Evolutionary conservation across 35 echinoderm and acorn worm genomes (phyloP), one percentile per base, ranked within the genome.

Genomic region (Hemicentrotus pulcherrimus): DNA sequence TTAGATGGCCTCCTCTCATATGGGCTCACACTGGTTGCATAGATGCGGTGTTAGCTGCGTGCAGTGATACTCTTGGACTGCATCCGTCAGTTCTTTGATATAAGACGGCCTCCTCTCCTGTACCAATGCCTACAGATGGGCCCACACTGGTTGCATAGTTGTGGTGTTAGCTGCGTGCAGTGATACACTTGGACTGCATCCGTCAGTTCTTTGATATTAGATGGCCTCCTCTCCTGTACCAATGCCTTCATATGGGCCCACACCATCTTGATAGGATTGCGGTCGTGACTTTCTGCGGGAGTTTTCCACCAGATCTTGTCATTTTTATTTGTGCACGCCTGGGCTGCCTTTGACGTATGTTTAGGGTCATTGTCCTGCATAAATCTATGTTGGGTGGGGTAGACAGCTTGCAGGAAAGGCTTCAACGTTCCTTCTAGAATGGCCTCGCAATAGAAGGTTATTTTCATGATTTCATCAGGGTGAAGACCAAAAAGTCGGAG

Each of bases 221-320:
- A 35, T 2, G 22, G 88, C 16, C 16, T 31, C 32, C 32, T 15
- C 15, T 28, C 12, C 32, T 90, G 2, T 31, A 94, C 46, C 46
- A 2, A 60, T 14, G 22, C 45, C 47, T 94, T 94, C 92, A 94
- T 19, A 16, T 47, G 46, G 46, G 10, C 47, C 92, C 92, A 94
- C 15, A 94, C 46, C 46, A 50, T 94, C 47, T 94, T 47, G 47
- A 94, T 94, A 1, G 2, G 92, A 32, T 94, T 94, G 46, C 4
- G 46, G 32, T 94, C 92, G 2, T 3, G 92, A 19, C 31, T 47
- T 55, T 94, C 92, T 94, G 92, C 14, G 12, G 92, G 92, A 46
- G 92, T 9, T 46, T 94, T 94, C 92, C 50, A 94, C 92, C 92
- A 94, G 92, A 28, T 0, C 1, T 5, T 60, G 46, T 94, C 32